These are phyloP conservation scores for Meloidogyne chitwoodi DNA, from an alignment of 1,140 invertebrate genomes.

Conservation along the genomic window DNA sequence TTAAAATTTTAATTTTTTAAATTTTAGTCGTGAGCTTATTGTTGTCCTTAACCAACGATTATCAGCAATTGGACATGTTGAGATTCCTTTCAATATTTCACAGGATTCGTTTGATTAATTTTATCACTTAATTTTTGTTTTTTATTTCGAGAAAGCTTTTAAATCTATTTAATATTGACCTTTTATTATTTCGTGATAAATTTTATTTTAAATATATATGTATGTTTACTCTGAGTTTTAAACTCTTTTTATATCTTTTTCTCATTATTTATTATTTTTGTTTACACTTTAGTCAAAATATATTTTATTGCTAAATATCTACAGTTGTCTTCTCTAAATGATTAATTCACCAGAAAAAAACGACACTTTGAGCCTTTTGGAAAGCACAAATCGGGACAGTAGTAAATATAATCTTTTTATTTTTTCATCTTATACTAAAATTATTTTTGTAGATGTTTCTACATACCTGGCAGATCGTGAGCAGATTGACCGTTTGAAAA, in stretches of 20 bases:
- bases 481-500: background rate
- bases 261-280: too few species aligned
- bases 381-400: background rate
- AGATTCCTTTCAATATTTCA: slow-evolving; percentile 17
- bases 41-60: slow-evolving; percentile 20
- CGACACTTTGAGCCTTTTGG: background rate
- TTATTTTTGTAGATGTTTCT: background rate
- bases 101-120: background rate
- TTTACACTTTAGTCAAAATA: too few species aligned
- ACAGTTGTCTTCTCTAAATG: too few species aligned
- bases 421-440: background rate
- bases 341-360: background rate
- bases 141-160: too few species aligned
- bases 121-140: too few species aligned
- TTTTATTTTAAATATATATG: too few species aligned
- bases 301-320: too few species aligned
- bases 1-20: background rate
- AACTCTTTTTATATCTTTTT: too few species aligned
- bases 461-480: background rate
- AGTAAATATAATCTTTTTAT: background rate
- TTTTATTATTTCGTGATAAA: too few species aligned
- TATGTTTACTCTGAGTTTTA: too few species aligned
- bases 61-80: slow-evolving; percentile 16
- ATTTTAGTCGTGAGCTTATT: slow-evolving; percentile 14
- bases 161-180: too few species aligned